Percentiles rank a stretch among this genome's conserved stretches.
Evolutionary conservation across 2,888 invertebrate genomes (phyloP).

Genomic region (Celastrina argiolus): DNA sequence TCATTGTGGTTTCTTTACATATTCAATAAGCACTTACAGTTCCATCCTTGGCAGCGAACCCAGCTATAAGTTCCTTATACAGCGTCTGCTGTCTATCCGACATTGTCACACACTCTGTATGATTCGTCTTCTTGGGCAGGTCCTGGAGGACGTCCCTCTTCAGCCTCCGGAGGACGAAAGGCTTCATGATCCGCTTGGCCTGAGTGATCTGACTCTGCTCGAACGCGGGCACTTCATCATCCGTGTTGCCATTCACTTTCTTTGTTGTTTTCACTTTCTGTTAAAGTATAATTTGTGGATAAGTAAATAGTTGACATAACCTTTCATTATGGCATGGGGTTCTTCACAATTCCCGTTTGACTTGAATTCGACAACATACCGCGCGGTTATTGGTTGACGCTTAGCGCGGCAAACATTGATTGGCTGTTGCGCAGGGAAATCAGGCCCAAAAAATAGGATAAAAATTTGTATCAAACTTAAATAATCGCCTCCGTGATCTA

Average conservation of each 20-base stretch:
- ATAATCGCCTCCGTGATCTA: too few species aligned
- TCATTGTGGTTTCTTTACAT: too few species aligned
- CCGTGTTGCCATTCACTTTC: constrained; percentile 57
- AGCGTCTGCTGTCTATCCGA: constrained; percentile 83
- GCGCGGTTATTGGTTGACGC: too few species aligned
- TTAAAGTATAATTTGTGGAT: too few species aligned
- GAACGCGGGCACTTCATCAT: constrained; percentile 85
- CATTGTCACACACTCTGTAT: constrained; percentile 81
- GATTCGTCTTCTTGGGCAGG: constrained; percentile 89
- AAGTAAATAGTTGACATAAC: too few species aligned
- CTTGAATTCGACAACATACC: too few species aligned
- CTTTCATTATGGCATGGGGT: too few species aligned
- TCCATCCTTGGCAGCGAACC: constrained; percentile 81
- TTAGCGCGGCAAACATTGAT: too few species aligned
- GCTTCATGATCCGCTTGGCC: constrained; percentile 97
- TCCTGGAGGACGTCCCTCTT: constrained; percentile 92
- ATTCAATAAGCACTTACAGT: constrained; percentile 62
- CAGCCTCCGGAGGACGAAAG: constrained; percentile 92
- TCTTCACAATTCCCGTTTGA: too few species aligned
- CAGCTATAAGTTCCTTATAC: constrained; percentile 85
- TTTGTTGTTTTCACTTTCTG: constrained; percentile 78
- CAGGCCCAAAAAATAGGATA: too few species aligned
- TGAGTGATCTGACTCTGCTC: constrained; percentile 93
- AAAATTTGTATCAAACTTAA: too few species aligned
- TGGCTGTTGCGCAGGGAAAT: too few species aligned